Conservation (phyloP, 2,888 invertebrate genomes). For the Matsumyia berberina region DNA sequence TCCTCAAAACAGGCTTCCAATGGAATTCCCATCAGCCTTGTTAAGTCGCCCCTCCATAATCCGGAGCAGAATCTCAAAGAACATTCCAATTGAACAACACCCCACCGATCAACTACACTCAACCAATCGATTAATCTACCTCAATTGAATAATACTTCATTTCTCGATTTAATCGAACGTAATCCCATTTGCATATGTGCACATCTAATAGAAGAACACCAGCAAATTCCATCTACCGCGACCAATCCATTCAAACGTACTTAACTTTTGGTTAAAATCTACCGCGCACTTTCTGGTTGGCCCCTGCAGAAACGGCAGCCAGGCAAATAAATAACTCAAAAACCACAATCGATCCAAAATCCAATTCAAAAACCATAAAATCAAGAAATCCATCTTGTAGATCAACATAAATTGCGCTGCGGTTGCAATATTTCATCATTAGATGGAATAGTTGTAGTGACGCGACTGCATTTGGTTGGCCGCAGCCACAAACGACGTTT, state of each 20-base stretch:
- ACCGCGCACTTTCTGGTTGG: background rate
- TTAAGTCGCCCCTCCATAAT: conserved; percentile 29
- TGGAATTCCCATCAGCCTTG: conserved; percentile 32
- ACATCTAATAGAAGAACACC: conserved; percentile 16
- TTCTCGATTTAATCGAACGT: conserved; percentile 57
- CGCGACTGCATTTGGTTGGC: conserved; percentile 46
- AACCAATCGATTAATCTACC: conserved; percentile 68
- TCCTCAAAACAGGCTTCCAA: background rate
- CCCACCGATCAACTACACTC: background rate
- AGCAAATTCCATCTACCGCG: conserved; percentile 23
- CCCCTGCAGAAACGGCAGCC: background rate
- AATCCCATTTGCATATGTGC: conserved; percentile 67
- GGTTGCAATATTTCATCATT: conserved; percentile 76
- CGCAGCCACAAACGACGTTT: conserved; percentile 54
- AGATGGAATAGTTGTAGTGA: conserved; percentile 57
- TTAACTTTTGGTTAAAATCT: conserved; percentile 39
- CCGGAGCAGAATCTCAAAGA: conserved; percentile 3
- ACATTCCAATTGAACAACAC: conserved; percentile 27
- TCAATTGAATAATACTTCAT: conserved; percentile 70
- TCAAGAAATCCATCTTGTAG: conserved; percentile 66
- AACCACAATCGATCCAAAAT: conserved; percentile 73
- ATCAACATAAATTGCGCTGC: conserved; percentile 69
- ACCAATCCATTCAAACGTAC: conserved; percentile 34
- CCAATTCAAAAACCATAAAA: conserved; percentile 73
- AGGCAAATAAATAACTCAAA: conserved; percentile 72